Evolutionary conservation across 2,888 invertebrate species (phyloP).

Genomic region (Galerucella pusilla): DNA sequence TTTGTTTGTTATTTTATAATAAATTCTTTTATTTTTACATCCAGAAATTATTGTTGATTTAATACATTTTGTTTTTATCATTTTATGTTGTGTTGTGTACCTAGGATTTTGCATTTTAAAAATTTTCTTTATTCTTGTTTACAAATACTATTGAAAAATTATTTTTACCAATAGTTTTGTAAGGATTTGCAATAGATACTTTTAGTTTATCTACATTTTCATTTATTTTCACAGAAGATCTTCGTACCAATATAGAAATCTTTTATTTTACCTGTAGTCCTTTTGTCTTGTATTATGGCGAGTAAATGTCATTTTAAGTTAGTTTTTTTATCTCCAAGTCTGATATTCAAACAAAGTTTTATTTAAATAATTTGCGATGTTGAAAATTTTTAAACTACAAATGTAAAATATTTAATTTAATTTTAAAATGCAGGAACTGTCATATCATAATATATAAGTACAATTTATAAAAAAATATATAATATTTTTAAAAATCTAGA

Average conservation of each 20-base stretch:
- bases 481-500: constrained; percentile 4
- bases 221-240: neutral
- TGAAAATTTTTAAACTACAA: constrained; percentile 4
- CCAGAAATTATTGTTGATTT: constrained; percentile 11
- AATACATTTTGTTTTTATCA: constrained; percentile 6
- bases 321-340: too few species aligned
- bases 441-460: constrained; percentile 17
- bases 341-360: too few species aligned
- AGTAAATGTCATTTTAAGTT: neutral
- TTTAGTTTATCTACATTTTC: neutral
- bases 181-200: neutral
- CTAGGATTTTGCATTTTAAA: constrained; percentile 3
- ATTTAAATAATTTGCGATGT: neutral
- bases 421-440: constrained; percentile 25
- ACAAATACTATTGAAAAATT: neutral
- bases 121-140: neutral
- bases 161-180: neutral
- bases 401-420: neutral
- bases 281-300: neutral
- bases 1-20: constrained; percentile 14
- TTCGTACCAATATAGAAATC: neutral
- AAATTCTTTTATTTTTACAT: constrained; percentile 11
- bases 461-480: constrained; percentile 11
- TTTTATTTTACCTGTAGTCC: neutral
- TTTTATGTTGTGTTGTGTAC: constrained; percentile 22